Evolutionary conservation across 2,797 vertebrate genomes (phyloP), one percentile per base, ranked within the genome.

Genomic region (Lepilemur ruficaudatus): DNA sequence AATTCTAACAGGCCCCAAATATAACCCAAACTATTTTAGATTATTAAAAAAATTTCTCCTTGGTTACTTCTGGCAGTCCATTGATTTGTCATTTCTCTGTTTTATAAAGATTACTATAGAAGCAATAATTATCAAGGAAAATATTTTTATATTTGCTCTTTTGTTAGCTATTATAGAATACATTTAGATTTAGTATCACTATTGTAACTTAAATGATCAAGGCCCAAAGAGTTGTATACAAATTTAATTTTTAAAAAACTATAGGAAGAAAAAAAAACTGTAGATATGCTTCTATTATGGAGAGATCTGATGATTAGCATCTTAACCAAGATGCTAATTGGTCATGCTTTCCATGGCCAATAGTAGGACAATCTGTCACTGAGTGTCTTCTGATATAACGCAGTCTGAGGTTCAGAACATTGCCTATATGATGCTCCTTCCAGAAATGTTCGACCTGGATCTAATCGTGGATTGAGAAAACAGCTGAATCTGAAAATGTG

Each of bases 381-480:
- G 17, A 89, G 14, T 76, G 41, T 12, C 32, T 84, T 50, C 17
- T 78, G 23, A 86, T 30, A 48, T 5, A 76, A 76, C 69, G 23
- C 13, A 67, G 30, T 38, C 3, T 69, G 35, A 87, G 18, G 4
- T 83, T 94, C 50, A 76, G 90, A 93, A 65, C 30, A 72, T 70
- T 14, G 87, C 41, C 48, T 57, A 76, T 57, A 12, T 65, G 30
- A 95, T 55, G 22, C 61, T 88, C 79, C 69, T 96, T 73, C 5
- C 32, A 81, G 14, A 93, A 78, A 89, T 46, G 41, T 69, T 32
- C 35, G 5, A 75, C 23, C 52, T 76, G 50, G 94, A 72, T 87
- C 55, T 89, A 94, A 93, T 61, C 48, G 92, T 4, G 5, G 73
- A 63, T 30, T 94, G 23, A 90, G n/a, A 23, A 87, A 92, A 92